Percentiles rank a stretch among this genome's conserved stretches.
Conservation (phyloP, 2,888 invertebrate species). For the Rotaria sp. region DNA sequence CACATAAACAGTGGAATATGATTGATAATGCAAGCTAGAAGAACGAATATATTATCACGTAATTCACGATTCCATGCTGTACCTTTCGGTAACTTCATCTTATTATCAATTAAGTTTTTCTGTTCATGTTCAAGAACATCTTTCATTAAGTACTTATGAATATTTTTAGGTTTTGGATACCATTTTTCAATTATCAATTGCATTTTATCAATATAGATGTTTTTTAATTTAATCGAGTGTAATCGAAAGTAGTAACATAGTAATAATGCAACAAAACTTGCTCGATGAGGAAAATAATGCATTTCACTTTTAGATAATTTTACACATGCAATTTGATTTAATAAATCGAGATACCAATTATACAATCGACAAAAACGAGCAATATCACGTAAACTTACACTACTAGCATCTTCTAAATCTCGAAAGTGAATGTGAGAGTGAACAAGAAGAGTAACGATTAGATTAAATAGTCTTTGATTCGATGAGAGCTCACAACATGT, state of each 20-base stretch:
- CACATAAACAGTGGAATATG: slow-evolving; percentile 53
- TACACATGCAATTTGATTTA: too few relatives aligned
- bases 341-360: background rate
- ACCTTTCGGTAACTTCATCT: slow-evolving; percentile 46
- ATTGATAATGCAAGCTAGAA: slow-evolving; percentile 53
- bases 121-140: slow-evolving; percentile 44
- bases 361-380: background rate
- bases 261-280: background rate
- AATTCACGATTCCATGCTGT: slow-evolving; percentile 50
- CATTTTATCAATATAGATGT: background rate
- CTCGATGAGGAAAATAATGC: background rate
- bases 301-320: background rate
- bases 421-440: slow-evolving; percentile 19
- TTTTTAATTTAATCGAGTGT: background rate
- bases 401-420: slow-evolving; percentile 17
- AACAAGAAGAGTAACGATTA: background rate
- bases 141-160: background rate
- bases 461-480: background rate
- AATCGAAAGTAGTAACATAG: slow-evolving; percentile 11
- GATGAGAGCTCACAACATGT: background rate
- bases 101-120: slow-evolving; percentile 48
- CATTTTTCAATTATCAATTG: background rate
- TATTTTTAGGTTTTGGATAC: too few relatives aligned
- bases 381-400: slow-evolving; percentile 33
- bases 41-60: slow-evolving; percentile 53